phyloP scores from a whole-genome alignment of 2,113 vertebrate genomes.

The Emydura subglobosa region DNA sequence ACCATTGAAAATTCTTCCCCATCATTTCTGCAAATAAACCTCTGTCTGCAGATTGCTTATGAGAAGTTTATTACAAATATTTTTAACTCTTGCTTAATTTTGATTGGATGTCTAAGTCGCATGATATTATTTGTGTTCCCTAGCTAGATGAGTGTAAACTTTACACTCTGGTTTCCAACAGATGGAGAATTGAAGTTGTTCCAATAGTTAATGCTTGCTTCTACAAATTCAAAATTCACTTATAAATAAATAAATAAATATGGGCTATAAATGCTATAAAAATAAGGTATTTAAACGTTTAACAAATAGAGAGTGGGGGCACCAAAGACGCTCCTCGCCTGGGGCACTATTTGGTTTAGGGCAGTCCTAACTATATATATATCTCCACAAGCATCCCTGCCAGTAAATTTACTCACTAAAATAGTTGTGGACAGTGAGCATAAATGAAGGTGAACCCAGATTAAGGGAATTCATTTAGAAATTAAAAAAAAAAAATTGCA shows the following conservation, averaged over 20 bases:
- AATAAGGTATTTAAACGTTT: no score
- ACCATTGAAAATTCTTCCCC: slow-evolving; percentile 15
- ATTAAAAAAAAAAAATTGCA: not conserved
- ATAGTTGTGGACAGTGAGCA: not conserved
- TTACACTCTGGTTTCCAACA: no score
- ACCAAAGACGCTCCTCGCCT: no score
- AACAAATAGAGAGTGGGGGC: no score
- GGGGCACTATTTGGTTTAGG: no score
- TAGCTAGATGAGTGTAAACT: no score
- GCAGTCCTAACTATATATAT: not conserved
- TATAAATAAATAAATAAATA: no score
- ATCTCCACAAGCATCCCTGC: not conserved
- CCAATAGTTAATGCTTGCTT: no score
- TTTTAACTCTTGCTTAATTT: slow-evolving; percentile 4
- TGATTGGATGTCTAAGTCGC: not conserved
- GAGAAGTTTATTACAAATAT: slow-evolving; percentile 4
- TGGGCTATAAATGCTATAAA: no score
- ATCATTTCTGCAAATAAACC: not conserved
- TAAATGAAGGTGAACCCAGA: not conserved
- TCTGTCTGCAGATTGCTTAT: not conserved
- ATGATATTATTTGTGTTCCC: not conserved
- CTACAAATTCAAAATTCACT: no score
- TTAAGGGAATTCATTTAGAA: not conserved
- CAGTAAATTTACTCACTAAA: not conserved
- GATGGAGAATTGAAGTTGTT: no score